phyloP scores from a whole-genome alignment of 2,888 invertebrate genomes.

The Thecocarcelia acutangulata region DNA sequence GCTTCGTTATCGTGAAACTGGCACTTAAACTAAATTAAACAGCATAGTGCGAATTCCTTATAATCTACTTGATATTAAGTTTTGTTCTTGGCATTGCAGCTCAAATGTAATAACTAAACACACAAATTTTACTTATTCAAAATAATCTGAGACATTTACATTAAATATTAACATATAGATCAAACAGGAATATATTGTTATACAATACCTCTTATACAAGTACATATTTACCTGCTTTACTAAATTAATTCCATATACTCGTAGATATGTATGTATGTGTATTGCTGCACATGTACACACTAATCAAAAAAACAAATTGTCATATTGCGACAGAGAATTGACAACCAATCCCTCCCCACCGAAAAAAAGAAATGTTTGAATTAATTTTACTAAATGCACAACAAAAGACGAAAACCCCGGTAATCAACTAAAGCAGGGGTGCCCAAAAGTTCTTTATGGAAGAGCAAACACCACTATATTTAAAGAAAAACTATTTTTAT shows the following conservation, averaged over 20 bases:
- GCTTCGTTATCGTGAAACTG: no score
- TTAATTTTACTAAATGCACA: slow-evolving; percentile 40
- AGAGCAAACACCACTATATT: no score
- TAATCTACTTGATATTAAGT: no score
- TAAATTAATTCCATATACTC: no score
- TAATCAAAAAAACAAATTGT: slow-evolving; percentile 16
- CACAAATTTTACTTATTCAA: slow-evolving; percentile 62
- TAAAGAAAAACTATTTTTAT: no score
- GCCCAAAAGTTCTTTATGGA: no score
- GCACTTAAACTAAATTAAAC: no score
- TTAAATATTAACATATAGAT: slow-evolving; percentile 26
- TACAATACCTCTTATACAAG: no score
- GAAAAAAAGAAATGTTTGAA: slow-evolving; percentile 24
- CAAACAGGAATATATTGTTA: neutral
- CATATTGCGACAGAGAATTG: slow-evolving; percentile 51
- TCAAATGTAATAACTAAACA: slow-evolving; percentile 8
- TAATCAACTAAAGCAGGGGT: slow-evolving; percentile 71
- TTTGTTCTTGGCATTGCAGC: neutral
- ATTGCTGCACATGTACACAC: no score
- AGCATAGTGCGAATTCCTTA: no score
- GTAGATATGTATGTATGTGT: no score
- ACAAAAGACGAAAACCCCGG: slow-evolving; percentile 23
- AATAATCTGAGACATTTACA: neutral
- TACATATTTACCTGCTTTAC: no score
- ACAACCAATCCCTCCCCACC: slow-evolving; percentile 38